These are phyloP conservation scores for Brachirus orientalis DNA, from an alignment of 2,113 vertebrate genomes.

Conservation along the genomic window DNA sequence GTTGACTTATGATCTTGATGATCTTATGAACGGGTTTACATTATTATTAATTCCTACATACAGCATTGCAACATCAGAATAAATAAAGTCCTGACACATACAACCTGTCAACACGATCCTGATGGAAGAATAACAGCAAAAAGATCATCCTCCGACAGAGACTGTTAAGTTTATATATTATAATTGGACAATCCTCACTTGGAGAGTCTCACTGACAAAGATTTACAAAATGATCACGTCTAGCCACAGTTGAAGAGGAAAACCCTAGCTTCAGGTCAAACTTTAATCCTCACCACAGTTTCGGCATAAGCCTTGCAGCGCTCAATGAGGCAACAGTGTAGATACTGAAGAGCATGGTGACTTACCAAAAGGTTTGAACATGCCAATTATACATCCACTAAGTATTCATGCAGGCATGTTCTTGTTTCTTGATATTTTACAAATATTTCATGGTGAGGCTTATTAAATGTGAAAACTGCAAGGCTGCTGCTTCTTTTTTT, in stretches of 20 bases:
- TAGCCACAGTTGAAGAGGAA: slow-evolving; percentile 6
- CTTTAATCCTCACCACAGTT: slow-evolving; percentile 39
- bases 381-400: background rate
- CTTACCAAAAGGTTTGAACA: background rate
- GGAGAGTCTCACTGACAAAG: slow-evolving; percentile 38
- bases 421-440: background rate
- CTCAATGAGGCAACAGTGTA: slow-evolving; percentile 2
- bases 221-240: slow-evolving; percentile 45
- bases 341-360: background rate
- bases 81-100: background rate
- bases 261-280: slow-evolving; percentile 43
- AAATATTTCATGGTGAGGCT: background rate
- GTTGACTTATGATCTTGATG: too few species aligned
- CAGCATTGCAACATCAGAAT: slow-evolving; percentile 7
- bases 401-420: background rate
- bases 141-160: slow-evolving; percentile 18
- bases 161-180: slow-evolving; percentile 10
- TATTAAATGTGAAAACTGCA: background rate
- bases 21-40: too few species aligned
- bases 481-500: background rate
- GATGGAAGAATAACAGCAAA: slow-evolving; percentile 7
- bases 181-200: slow-evolving; percentile 37
- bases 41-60: background rate
- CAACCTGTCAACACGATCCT: slow-evolving; percentile 15
- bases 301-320: slow-evolving; percentile 15